These are phyloP conservation scores for Cololabis saira DNA, from an alignment of 2,113 vertebrate species.

Conservation along the genomic window DNA sequence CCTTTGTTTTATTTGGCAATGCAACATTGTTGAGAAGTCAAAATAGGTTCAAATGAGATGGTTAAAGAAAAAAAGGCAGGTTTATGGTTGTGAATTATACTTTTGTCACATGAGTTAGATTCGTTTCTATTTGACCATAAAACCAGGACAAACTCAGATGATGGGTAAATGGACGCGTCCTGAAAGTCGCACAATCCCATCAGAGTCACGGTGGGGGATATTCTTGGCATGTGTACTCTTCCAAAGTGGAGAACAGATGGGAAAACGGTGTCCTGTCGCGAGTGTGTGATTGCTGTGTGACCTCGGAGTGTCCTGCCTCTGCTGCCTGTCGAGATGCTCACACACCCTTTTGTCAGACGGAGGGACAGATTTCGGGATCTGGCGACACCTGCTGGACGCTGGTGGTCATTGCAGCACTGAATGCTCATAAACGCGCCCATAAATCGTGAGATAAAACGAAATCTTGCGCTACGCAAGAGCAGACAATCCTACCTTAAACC, in stretches of 20 bases:
- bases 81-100: too few relatives aligned
- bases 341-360: constrained; percentile 62
- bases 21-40: too few relatives aligned
- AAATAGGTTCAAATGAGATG: too few relatives aligned
- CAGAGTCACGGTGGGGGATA: background rate
- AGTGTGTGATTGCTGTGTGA: constrained; percentile 14
- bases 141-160: background rate
- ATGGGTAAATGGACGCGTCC: background rate
- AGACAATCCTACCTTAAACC: background rate
- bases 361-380: background rate
- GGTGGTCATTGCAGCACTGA: constrained; percentile 12
- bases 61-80: too few relatives aligned
- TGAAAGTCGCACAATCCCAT: background rate
- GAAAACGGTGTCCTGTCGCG: constrained; percentile 4
- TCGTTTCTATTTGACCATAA: background rate
- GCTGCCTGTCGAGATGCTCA: constrained; percentile 15
- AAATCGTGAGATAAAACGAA: background rate
- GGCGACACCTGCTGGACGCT: constrained; percentile 52
- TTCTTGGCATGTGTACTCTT: background rate
- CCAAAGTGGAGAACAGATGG: background rate
- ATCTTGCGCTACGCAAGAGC: background rate
- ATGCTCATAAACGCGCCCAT: background rate
- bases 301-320: constrained; percentile 3
- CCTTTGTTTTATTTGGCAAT: too few relatives aligned
- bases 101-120: too few relatives aligned